Conservation (phyloP, 2,113 vertebrate genomes). For the Cebus imitator region DNA sequence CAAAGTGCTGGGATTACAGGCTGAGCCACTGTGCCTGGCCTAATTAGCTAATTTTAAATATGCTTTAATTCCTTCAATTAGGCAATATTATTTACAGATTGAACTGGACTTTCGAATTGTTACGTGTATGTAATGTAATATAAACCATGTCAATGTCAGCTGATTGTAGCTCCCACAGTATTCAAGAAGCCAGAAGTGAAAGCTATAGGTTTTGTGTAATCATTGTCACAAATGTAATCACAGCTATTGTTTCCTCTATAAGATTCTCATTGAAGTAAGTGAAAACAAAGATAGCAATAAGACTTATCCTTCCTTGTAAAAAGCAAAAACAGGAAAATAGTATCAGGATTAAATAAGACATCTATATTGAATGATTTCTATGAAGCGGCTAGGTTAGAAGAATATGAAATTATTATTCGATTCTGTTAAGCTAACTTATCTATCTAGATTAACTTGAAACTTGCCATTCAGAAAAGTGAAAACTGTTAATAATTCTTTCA, state of each 20-base stretch:
- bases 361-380: neutral
- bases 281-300: neutral
- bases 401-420: neutral
- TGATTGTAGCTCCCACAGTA: neutral
- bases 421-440: neutral
- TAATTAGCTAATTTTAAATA: neutral
- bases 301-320: neutral
- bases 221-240: constrained; percentile 24
- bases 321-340: neutral
- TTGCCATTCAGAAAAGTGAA: neutral
- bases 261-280: neutral
- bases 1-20: no score
- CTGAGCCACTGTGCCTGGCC: no score
- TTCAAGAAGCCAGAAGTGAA: neutral
- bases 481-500: neutral
- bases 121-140: neutral
- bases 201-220: neutral
- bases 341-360: neutral
- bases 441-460: neutral
- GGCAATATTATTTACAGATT: neutral
- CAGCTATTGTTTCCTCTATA: neutral
- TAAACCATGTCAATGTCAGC: no score
- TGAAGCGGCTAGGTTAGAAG: neutral
- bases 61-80: neutral
- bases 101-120: neutral